Base-by-base conservation (phyloP, 2,888 invertebrate genomes). In the Taphrorychus bicolor region DNA sequence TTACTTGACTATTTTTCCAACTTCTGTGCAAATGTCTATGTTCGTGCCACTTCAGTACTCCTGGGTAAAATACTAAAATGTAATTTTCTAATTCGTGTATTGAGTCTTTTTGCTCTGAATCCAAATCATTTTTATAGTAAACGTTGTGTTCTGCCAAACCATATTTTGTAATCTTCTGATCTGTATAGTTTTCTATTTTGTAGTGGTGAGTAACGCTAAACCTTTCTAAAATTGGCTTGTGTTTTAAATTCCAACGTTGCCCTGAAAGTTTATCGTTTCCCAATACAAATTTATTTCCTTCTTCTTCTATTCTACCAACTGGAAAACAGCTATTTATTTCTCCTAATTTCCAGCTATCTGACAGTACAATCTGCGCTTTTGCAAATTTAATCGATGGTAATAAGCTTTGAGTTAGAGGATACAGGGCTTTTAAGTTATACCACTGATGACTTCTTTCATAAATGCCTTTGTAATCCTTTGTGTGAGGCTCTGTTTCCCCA, bases 361-460 rank as follows among this genome's bases (percentile, higher is more conserved):
- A 42, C 42, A 42, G n/a, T 42, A 42, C 42, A 7, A 42, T 42
- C n/a, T 5, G n/a, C n/a, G 42, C 42, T 42, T 42, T 42, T 7
- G 42, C 42, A 42, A 3, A 42, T 11, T 42, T 42, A 42, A 42
- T 42, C n/a, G 4, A 3, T 42, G 42, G 42, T 11, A 42, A 42
- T 42, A 42, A 42, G n/a, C 42, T 42, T n/a, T 42, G 42, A 7
- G 42, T 4, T 51, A 51, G 19, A 18, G 51, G 51, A 51, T 51
- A 51, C 17, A 51, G 51, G 5, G 51, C 51, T 51, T 51, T 17
- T 51, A 51, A 51, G 51, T 51, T 51, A n/a, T 51, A 51, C 51
- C 51, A 51, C 51, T 18, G 5, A 51, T 51, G 51, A 51, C n/a
- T 19, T 51, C 51, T 51, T 51, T 51, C 51, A 51, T 51, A 51